These are phyloP conservation scores for Rotaria socialis DNA, from an alignment of 2,888 invertebrate genomes.

Conservation along the genomic window DNA sequence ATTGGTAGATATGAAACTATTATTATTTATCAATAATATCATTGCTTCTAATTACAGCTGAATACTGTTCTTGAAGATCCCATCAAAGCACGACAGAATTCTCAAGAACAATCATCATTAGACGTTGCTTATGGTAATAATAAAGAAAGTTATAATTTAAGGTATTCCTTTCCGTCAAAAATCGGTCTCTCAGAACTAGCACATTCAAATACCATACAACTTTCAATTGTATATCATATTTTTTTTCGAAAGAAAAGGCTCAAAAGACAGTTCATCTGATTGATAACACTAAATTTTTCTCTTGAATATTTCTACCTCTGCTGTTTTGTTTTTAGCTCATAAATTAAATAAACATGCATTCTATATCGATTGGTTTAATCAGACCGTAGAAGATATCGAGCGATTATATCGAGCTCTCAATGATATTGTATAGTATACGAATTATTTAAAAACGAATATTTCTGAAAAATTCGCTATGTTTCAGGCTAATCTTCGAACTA, in stretches of 20 bases:
- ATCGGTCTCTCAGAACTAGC: too few relatives aligned
- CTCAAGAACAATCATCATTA: slow-evolving; percentile 41
- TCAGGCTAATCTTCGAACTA: not conserved
- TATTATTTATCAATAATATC: not conserved
- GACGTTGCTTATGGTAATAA: slow-evolving; percentile 42
- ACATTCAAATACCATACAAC: too few relatives aligned
- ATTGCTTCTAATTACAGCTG: not conserved
- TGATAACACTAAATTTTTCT: too few relatives aligned
- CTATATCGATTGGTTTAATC: slow-evolving; percentile 41
- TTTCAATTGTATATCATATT: too few relatives aligned
- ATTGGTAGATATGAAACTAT: slow-evolving; percentile 30
- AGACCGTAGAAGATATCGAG: slow-evolving; percentile 39
- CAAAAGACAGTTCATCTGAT: too few relatives aligned
- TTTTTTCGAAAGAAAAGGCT: too few relatives aligned
- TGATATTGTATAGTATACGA: slow-evolving; percentile 39
- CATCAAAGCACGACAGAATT: slow-evolving; percentile 19
- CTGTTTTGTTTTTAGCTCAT: slow-evolving; percentile 33
- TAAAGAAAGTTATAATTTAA: too few relatives aligned
- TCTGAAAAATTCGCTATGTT: not conserved
- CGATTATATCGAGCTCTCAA: slow-evolving; percentile 43
- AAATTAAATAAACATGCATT: slow-evolving; percentile 44
- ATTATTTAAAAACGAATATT: not conserved
- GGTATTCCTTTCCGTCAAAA: too few relatives aligned
- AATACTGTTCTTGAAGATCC: slow-evolving; percentile 17
- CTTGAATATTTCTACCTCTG: too few relatives aligned